Evolutionary conservation across 2,113 vertebrate genomes (phyloP).

Genomic region (Elaphurus davidianus): DNA sequence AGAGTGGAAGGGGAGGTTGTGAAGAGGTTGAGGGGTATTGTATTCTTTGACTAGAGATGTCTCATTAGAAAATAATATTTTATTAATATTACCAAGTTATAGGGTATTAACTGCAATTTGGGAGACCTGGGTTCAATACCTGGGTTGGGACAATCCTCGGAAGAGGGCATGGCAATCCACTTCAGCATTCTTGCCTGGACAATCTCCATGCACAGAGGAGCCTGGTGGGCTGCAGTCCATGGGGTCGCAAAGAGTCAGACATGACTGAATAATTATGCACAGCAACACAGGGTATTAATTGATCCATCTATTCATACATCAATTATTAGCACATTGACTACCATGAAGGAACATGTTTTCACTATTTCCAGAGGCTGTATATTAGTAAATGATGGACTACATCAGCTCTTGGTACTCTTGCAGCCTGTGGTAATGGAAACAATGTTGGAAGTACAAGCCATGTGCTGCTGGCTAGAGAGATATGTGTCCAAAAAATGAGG

Average conservation of each 20-base stretch:
- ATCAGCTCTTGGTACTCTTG: not conserved
- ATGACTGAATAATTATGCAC: not conserved
- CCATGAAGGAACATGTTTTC: not conserved
- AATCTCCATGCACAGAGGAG: not conserved
- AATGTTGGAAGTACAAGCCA: not conserved
- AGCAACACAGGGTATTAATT: not conserved
- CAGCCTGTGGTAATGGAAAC: not conserved
- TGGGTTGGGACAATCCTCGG: rapidly evolving
- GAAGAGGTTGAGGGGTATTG: rapidly evolving
- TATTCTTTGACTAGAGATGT: not conserved
- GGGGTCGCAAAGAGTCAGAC: not conserved
- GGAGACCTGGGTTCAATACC: not conserved
- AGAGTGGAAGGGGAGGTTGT: rapidly evolving
- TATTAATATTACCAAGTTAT: not conserved
- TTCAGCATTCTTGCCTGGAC: not conserved
- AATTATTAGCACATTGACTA: not conserved
- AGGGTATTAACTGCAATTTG: not conserved
- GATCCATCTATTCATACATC: not conserved
- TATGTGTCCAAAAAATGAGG: not conserved
- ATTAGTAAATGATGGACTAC: not conserved
- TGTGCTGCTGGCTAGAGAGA: not conserved
- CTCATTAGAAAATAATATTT: not conserved
- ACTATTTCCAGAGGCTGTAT: not conserved
- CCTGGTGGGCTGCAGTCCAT: not conserved
- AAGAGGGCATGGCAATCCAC: not conserved